A percentile compares a stretch with the other conserved stretches of the same genome.
Conservation (phyloP, 2,888 invertebrate species). For the Amblyjoppa fuscipennis region DNA sequence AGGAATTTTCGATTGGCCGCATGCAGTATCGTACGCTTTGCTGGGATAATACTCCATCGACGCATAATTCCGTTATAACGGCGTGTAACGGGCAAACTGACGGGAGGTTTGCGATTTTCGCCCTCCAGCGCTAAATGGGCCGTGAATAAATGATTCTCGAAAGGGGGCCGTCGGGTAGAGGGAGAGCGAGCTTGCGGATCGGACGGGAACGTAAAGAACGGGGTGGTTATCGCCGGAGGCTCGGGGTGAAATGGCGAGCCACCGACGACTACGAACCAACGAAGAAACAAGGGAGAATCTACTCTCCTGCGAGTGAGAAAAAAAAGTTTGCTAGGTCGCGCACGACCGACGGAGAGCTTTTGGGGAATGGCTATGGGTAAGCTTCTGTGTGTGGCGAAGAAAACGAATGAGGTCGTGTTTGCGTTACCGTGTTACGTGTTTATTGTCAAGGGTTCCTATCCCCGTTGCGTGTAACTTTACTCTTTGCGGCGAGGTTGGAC, state of each 20-base stretch:
- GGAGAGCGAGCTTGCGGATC: conserved; percentile 34
- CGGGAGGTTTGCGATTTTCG: conserved; percentile 47
- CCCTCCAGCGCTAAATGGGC: conserved; percentile 59
- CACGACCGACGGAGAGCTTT: conserved; percentile 31
- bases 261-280: conserved; percentile 9
- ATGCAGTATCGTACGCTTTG: conserved; percentile 8
- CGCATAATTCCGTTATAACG: conserved; percentile 57
- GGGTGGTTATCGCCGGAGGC: conserved; percentile 53
- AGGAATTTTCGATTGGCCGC: conserved; percentile 47
- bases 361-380: conserved; percentile 2
- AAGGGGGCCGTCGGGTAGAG: conserved; percentile 31
- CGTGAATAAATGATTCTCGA: conserved; percentile 66
- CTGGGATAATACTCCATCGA: conserved; percentile 57
- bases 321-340: conserved; percentile 48
- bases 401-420: conserved; percentile 21
- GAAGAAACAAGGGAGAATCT: conserved; percentile 39
- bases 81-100: conserved; percentile 21
- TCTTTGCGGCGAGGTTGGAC: conserved; percentile 30
- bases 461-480: conserved; percentile 47
- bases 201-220: conserved; percentile 49
- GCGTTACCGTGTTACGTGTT: conserved; percentile 13
- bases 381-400: conserved; percentile 31
- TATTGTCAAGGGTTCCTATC: conserved; percentile 38
- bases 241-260: conserved; percentile 30
- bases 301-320: conserved; percentile 41